Base-by-base conservation (phyloP, 2,113 vertebrate species). In the Alethe diademata region DNA sequence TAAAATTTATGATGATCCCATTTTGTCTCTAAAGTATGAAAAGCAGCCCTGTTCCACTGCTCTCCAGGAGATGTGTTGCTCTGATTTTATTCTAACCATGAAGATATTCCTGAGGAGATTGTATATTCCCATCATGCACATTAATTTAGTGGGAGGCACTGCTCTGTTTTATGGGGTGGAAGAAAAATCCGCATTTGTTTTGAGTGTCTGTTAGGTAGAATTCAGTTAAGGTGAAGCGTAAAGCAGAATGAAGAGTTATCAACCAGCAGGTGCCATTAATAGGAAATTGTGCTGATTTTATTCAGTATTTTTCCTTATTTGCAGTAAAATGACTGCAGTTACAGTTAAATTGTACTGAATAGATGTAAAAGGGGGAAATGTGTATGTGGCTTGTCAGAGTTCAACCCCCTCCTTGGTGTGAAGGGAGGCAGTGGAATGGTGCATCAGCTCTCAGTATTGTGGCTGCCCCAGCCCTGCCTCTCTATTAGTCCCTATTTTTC, bases 241-340 rank as follows among this genome's bases (percentile, higher is more conserved):
- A 90, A 87, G 84, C 70, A 56, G 60, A 61, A 47, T 48, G 92
- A 84, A 53, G 95, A 92, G 11, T 73, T 87, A 83, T 75, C 66
- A 67, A 56, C 85, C 76, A 93, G 95, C 84, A 31, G 73, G 91
- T 80, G 57, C 90, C 84, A 69, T 95, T 96, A 84, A 54, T 57
- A 40, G 92, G 88, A 97, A 92, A 95, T 86, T 54, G 95, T 83
- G 47, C 91, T 93, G 96, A 84, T 96, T 91, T 94, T 95, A 95
- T 96, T 95, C 95, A 94, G 66, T 67, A 11, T 88, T 97, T 96
- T 96, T 83, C 80, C 94, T 94, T 95, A 88, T 97, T 97, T 96
- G 88, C 96, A 86, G 87, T 94, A 60, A 97, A 97, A 97, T 96
- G 95, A 96, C 92, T 92, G 88, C 78, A 95, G 89, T 97, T 98